Base-by-base conservation (phyloP, 2,797 vertebrate genomes). In the Podarcis siculus region DNA sequence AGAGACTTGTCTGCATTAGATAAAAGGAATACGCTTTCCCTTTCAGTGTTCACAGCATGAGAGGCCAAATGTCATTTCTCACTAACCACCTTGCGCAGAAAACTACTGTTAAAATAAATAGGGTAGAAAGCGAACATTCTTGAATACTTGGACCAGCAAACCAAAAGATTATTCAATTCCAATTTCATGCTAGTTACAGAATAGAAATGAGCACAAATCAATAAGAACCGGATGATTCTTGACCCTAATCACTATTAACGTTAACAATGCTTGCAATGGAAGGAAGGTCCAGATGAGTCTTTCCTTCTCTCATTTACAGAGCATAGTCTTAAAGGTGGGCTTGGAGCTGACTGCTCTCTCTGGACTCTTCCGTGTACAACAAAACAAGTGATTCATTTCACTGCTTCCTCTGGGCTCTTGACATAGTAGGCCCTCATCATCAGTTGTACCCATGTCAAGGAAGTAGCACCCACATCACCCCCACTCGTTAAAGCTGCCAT, bases 31-130 rank as follows among this genome's bases (percentile, higher is more conserved):
- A 58, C 76, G 84, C 45, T 64, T 39, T 0, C 12, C 4, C 32
- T 66, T 91, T 92, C 75, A 39, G 6, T 86, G 87, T 35, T 93
- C 10, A 86, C 85, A 83, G 89, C 23, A 6, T n/a, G 86, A 88
- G 8, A 55, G 89, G 86, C 66, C 92, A 93, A 88, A 61, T 17
- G 64, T 45, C 12, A 80, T 91, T 90, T 91, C 89, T 91, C 79
- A 71, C 0, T 0, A 93, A 91, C 83, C 82, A 91, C 87, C 30
- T 92, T 87, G 71, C 12, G 39, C 17, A 35, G 64, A 91, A 89
- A 90, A 87, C 17, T 82, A 23, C 1, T 73, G 89, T 83, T 88
- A 80, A 90, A 35, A 86, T 89, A 32, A 27, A 61, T 89, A 15
- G 42, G 79, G 5, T 35, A 2, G 64, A 90, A 92, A 86, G 92